phyloP scores from a whole-genome alignment of 2,797 vertebrate genomes.

The Xiphorhynchus erythropygius region DNA sequence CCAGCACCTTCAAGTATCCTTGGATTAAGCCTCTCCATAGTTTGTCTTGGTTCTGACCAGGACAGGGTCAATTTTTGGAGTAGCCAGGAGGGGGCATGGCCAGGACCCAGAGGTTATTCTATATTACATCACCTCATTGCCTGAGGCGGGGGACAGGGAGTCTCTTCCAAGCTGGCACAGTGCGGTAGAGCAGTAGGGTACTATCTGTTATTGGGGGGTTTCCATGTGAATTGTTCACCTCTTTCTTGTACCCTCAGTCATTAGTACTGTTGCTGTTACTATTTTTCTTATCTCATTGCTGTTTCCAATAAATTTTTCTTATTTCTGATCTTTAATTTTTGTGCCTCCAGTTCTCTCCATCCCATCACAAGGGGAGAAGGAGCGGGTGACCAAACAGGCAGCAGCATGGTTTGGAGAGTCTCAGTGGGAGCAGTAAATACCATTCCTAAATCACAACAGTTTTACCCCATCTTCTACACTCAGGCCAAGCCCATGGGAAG shows the following conservation, averaged over 20 bases:
- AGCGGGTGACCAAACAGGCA: fast-evolving
- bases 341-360: background rate
- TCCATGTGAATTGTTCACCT: background rate
- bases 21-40: background rate
- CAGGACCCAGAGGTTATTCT: background rate
- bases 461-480: background rate
- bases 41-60: background rate
- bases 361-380: background rate
- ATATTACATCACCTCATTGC: background rate
- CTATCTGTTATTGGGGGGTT: background rate
- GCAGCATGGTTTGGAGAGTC: background rate
- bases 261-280: background rate
- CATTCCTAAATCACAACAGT: background rate
- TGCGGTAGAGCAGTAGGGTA: background rate
- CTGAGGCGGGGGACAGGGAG: background rate
- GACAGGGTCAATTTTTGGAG: background rate
- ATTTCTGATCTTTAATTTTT: background rate
- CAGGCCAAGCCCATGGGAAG: background rate
- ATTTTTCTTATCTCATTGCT: background rate
- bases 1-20: background rate
- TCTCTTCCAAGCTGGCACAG: background rate
- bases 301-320: background rate
- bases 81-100: background rate
- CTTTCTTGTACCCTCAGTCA: background rate
- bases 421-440: background rate